A percentile compares a stretch with the other conserved stretches of the same genome.
These are phyloP conservation scores for Grammomys dolichurus DNA, from an alignment of 2,113 vertebrate genomes.

Conservation along the genomic window DNA sequence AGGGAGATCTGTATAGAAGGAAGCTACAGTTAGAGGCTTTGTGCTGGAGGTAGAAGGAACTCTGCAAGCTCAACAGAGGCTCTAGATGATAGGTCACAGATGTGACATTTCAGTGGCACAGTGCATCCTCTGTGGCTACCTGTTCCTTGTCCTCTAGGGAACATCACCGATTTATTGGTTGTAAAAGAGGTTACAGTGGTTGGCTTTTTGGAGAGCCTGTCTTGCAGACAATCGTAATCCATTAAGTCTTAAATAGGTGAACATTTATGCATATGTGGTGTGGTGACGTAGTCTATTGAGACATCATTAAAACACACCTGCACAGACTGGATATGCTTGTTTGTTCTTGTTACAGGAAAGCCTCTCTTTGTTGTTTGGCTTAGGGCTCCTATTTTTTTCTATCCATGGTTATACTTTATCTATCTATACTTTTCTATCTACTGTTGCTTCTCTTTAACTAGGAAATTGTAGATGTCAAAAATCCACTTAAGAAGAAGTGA, in stretches of 20 bases:
- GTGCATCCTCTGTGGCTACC: not conserved
- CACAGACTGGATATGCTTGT: not conserved
- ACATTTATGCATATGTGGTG: not conserved
- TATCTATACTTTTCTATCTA: too few relatives aligned
- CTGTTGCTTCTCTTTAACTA: not conserved
- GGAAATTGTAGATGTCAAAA: not conserved
- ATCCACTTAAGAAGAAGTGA: not conserved
- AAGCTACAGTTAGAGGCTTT: not conserved
- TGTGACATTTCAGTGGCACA: not conserved
- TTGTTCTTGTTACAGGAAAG: not conserved
- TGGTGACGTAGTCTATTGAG: not conserved
- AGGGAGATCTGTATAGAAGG: not conserved
- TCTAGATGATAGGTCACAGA: not conserved
- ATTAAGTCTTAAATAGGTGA: not conserved
- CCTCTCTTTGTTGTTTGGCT: not conserved
- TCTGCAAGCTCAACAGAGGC: not conserved
- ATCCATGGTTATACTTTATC: not conserved
- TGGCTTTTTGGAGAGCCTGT: not conserved
- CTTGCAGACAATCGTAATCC: not conserved
- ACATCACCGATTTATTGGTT: not conserved
- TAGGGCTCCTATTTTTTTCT: not conserved
- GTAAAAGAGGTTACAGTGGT: not conserved
- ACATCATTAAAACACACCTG: not conserved
- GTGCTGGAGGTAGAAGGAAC: not conserved
- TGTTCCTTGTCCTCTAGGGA: not conserved